Evolutionary conservation across 92 coral and sea anemone genomes (phyloP).

Genomic region (Palythoa heliodiscus): DNA sequence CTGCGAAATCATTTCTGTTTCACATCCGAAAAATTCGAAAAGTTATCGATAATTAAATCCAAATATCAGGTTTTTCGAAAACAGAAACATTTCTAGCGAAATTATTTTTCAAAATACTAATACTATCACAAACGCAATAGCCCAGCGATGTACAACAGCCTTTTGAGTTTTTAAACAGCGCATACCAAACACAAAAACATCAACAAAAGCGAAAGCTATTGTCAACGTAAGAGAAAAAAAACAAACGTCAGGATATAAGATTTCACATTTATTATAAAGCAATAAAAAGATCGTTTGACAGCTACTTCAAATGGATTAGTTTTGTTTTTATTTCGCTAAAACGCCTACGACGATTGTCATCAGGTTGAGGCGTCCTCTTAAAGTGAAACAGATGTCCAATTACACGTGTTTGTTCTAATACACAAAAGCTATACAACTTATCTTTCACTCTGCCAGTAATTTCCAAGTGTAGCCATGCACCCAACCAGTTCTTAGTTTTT

Average conservation of each 20-base stretch:
- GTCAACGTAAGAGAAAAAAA: background rate
- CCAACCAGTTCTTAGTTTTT: too few relatives aligned
- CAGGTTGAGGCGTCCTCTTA: background rate
- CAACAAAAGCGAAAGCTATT: conserved; percentile 3
- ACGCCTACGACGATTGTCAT: background rate
- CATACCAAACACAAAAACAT: background rate
- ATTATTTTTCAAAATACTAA: background rate
- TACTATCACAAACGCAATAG: background rate
- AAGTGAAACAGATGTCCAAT: background rate
- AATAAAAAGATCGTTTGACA: background rate
- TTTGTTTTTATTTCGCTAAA: conserved; percentile 6
- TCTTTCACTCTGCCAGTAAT: background rate
- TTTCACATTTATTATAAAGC: background rate
- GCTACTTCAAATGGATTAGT: background rate
- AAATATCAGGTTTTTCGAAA: background rate
- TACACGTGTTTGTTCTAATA: background rate
- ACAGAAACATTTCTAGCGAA: background rate
- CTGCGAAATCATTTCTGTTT: background rate
- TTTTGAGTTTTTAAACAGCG: background rate
- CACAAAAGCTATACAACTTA: background rate
- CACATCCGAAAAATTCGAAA: background rate
- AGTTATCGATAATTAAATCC: background rate
- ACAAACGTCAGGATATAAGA: background rate
- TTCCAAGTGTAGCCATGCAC: too few relatives aligned
- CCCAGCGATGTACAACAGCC: background rate